These are phyloP conservation scores for Drosophila acutilabella DNA, from an alignment of 2,888 invertebrate genomes.

Conservation along the genomic window DNA sequence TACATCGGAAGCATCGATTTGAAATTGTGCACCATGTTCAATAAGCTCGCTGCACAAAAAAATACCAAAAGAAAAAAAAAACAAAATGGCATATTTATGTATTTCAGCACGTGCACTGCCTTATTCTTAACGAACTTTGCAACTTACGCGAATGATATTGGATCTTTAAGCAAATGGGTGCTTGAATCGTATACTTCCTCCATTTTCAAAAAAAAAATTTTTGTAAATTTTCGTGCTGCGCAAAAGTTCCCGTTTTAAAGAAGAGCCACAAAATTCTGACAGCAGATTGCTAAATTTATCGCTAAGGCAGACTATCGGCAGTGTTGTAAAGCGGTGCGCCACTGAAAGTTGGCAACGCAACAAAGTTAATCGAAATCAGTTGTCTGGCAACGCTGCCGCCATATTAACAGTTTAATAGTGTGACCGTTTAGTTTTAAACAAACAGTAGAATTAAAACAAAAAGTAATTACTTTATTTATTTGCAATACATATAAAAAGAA, in stretches of 20 bases:
- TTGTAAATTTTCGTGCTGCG: too few species aligned
- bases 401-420: neutral
- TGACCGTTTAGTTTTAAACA: too few species aligned
- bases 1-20: slow-evolving; percentile 76
- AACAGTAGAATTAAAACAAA: neutral
- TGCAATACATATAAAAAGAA: neutral
- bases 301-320: slow-evolving; percentile 1
- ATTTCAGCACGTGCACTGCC: neutral
- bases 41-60: slow-evolving; percentile 45
- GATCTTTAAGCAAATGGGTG: slow-evolving; percentile 53
- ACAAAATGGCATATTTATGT: neutral
- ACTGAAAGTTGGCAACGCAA: neutral
- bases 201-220: slow-evolving; percentile 16
- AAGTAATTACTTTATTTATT: slow-evolving; percentile 18
- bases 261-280: neutral
- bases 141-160: slow-evolving; percentile 57
- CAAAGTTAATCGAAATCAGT: neutral
- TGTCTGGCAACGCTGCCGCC: neutral
- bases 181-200: slow-evolving; percentile 15
- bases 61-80: neutral
- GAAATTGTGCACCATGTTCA: slow-evolving; percentile 69
- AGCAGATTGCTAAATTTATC: neutral
- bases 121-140: neutral
- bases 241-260: neutral
- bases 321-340: slow-evolving; percentile 32